These are phyloP conservation scores for Taxidea taxus DNA, from an alignment of 2,113 vertebrate species.

Conservation along the genomic window DNA sequence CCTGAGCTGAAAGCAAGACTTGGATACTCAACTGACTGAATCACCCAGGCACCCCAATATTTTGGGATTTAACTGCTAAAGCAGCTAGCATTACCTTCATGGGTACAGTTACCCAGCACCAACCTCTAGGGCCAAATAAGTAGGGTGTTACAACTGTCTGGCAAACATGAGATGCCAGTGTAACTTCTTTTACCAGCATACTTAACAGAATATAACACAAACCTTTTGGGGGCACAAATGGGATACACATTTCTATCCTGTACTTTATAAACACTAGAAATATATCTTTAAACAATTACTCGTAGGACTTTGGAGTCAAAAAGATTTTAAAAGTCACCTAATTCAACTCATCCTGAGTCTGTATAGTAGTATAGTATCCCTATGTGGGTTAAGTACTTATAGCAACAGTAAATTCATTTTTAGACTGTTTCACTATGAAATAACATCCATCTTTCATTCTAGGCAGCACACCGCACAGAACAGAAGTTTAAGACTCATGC, in stretches of 20 bases:
- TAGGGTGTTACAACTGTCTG: background rate
- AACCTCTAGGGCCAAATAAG: background rate
- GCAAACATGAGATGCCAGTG: background rate
- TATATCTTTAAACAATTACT: background rate
- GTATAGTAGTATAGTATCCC: background rate
- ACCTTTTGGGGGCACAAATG: background rate
- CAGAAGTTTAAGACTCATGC: background rate
- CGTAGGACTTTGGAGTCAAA: background rate
- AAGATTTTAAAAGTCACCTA: background rate
- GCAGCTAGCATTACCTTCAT: background rate
- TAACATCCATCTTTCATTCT: background rate
- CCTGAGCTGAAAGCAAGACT: background rate
- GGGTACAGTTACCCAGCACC: background rate
- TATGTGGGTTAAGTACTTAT: background rate
- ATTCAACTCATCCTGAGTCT: background rate
- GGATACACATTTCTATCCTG: background rate
- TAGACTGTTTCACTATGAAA: background rate
- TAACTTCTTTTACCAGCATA: background rate
- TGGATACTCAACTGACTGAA: background rate
- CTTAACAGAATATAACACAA: background rate
- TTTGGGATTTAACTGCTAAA: background rate
- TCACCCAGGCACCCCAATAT: background rate
- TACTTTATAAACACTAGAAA: background rate
- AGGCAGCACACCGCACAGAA: background rate
- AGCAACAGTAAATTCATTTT: background rate